These are phyloP conservation scores for Pentamera pediparva DNA, from an alignment of 53 echinoderm and acorn worm species.

Conservation along the genomic window DNA sequence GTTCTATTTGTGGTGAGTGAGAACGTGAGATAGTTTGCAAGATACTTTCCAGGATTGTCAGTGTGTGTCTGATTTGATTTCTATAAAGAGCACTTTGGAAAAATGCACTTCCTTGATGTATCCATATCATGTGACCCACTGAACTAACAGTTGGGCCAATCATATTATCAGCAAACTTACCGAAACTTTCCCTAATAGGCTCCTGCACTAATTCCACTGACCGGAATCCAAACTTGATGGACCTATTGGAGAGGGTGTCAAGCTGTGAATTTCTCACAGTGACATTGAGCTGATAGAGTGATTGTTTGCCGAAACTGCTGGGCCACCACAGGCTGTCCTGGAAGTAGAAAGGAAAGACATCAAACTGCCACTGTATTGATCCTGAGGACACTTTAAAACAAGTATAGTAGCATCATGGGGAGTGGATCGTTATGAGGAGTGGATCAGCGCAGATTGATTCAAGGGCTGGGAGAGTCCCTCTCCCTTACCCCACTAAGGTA, in stretches of 20 bases:
- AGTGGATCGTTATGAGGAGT: background rate
- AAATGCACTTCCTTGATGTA: too few species aligned
- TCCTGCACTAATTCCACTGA: constrained; percentile 65
- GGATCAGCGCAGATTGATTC: too few species aligned
- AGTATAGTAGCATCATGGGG: background rate
- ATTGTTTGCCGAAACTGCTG: constrained; percentile 68
- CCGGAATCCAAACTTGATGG: constrained; percentile 63
- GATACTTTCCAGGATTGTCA: too few species aligned
- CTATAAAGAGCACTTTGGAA: too few species aligned
- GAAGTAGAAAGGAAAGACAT: background rate
- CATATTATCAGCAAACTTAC: too few species aligned
- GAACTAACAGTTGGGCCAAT: too few species aligned
- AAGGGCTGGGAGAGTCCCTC: too few species aligned
- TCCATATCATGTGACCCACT: too few species aligned
- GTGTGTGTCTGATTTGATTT: too few species aligned
- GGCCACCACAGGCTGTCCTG: constrained; percentile 88
- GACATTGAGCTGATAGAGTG: constrained; percentile 55
- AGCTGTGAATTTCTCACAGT: constrained; percentile 10
- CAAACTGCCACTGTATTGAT: background rate
- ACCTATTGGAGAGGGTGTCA: constrained; percentile 31
- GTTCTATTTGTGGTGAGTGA: too few species aligned
- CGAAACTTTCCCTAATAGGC: constrained; percentile 36
- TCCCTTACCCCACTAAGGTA: too few species aligned
- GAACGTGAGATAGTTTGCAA: too few species aligned
- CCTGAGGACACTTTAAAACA: background rate